Conservation (phyloP, 2,113 vertebrate species). For the Variabilichromis moorii region DNA sequence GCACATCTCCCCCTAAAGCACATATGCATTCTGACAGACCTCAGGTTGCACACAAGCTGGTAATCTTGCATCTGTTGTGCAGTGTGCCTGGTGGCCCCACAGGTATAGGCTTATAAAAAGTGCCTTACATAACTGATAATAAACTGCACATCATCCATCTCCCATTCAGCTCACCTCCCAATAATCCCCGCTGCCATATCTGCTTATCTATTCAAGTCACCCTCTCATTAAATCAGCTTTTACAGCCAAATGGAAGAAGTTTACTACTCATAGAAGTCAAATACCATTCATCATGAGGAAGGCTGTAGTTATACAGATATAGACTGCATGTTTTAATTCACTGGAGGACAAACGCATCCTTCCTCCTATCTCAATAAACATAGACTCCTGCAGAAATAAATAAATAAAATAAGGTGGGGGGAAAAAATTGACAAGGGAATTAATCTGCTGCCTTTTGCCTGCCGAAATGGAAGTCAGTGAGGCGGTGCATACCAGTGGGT, state of each 20-base stretch:
- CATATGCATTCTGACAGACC: background rate
- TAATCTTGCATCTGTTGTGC: background rate
- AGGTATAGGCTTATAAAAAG: slow-evolving; percentile 32
- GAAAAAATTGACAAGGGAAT: slow-evolving; percentile 17
- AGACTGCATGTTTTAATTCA: slow-evolving; percentile 47
- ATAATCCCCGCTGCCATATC: slow-evolving; percentile 30
- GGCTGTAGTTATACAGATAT: slow-evolving; percentile 34
- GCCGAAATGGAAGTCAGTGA: slow-evolving; percentile 51
- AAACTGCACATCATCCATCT: slow-evolving; percentile 28
- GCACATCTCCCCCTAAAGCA: background rate
- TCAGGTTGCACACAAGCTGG: background rate
- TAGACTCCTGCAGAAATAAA: background rate
- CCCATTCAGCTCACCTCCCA: slow-evolving; percentile 27
- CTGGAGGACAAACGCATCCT: slow-evolving; percentile 46
- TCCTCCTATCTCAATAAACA: slow-evolving; percentile 42
- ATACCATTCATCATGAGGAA: slow-evolving; percentile 39
- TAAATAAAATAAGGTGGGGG: background rate
- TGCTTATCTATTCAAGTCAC: slow-evolving; percentile 50
- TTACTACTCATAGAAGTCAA: slow-evolving; percentile 48
- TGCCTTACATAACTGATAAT: slow-evolving; percentile 44
- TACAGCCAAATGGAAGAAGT: slow-evolving; percentile 37
- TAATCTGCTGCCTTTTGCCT: slow-evolving; percentile 51
- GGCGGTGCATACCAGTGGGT: slow-evolving; percentile 25
- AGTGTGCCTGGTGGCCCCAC: background rate
- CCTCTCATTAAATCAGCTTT: slow-evolving; percentile 43